These are phyloP conservation scores for Drosophila bocqueti DNA, from an alignment of 1,140 invertebrate genomes.

Conservation along the genomic window DNA sequence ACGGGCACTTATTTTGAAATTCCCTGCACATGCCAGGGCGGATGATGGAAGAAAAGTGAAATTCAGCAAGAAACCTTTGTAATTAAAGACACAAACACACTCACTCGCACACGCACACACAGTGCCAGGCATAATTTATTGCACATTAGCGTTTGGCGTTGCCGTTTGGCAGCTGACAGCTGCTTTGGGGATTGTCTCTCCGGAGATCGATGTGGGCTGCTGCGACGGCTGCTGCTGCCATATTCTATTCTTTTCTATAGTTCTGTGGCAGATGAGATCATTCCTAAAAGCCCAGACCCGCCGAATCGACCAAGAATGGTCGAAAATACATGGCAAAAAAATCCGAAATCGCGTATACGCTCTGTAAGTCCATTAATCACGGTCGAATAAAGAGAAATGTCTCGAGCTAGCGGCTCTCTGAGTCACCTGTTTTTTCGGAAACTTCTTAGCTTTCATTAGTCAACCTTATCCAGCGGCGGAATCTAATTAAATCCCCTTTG, in stretches of 20 bases:
- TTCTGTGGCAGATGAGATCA: constrained; percentile 68
- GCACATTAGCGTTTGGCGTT: constrained; percentile 32
- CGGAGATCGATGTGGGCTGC: constrained; percentile 58
- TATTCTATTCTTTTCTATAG: constrained; percentile 3
- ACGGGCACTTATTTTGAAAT: constrained; percentile 31
- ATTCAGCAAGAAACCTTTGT: constrained; percentile 41
- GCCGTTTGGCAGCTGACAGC: constrained; percentile 27
- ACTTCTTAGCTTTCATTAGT: constrained; percentile 47
- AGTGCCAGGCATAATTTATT: constrained; percentile 37
- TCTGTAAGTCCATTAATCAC: constrained; percentile 79
- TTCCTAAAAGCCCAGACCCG: constrained; percentile 59
- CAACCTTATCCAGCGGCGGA: constrained; percentile 45
- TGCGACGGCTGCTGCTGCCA: constrained; percentile 37
- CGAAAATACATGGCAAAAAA: constrained; percentile 42
- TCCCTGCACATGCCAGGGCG: constrained; percentile 42
- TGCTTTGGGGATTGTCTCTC: constrained; percentile 50
- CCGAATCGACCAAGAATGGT: constrained; percentile 24
- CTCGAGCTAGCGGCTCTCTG: constrained; percentile 27
- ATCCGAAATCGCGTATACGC: constrained; percentile 38
- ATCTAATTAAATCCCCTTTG: constrained; percentile 58
- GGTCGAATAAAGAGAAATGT: constrained; percentile 46
- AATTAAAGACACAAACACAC: constrained; percentile 31
- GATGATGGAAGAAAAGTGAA: constrained; percentile 48
- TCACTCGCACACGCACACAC: constrained; percentile 1
- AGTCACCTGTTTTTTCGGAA: constrained; percentile 42